Conservation (phyloP, 2,888 invertebrate genomes). For the Sinodicranocentrus sp. region DNA sequence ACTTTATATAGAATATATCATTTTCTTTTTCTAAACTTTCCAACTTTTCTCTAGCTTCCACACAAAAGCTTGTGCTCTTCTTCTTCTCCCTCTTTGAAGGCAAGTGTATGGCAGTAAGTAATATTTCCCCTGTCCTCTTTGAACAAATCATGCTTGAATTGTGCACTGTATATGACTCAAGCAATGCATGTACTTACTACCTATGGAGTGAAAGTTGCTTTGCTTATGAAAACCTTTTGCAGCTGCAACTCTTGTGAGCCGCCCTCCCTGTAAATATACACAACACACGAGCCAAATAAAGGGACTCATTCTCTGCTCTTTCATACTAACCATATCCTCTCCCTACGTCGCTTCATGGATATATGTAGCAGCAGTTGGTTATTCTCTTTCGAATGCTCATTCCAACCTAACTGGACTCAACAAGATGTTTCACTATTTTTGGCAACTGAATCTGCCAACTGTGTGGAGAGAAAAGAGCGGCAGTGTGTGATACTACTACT, state of each 20-base stretch:
- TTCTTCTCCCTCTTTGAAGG: conserved; percentile 26
- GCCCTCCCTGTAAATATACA: neutral
- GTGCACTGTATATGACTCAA: conserved; percentile 23
- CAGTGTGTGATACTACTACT: neutral
- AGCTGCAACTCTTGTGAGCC: neutral
- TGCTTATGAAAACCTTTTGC: conserved; percentile 12
- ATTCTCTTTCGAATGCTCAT: conserved; percentile 28
- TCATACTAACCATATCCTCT: neutral
- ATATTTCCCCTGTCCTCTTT: conserved; percentile 52
- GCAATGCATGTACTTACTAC: neutral
- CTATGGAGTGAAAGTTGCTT: conserved; percentile 36
- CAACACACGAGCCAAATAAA: conserved; percentile 1
- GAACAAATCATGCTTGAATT: conserved; percentile 58
- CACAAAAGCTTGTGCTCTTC: conserved; percentile 42
- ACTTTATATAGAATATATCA: conserved; percentile 69
- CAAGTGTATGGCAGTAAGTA: conserved; percentile 35
- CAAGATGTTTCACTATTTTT: conserved; percentile 59
- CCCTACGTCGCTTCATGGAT: neutral
- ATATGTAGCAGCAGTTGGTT: conserved; percentile 48
- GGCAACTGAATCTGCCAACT: conserved; percentile 58
- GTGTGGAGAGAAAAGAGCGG: conserved; percentile 4
- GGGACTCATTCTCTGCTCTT: neutral
- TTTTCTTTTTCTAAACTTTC: conserved; percentile 61
- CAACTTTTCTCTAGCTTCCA: conserved; percentile 48
- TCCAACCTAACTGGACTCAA: conserved; percentile 52